Evolutionary conservation across 2,113 vertebrate species (phyloP).

Genomic region (Sphaerodactylus townsendi): DNA sequence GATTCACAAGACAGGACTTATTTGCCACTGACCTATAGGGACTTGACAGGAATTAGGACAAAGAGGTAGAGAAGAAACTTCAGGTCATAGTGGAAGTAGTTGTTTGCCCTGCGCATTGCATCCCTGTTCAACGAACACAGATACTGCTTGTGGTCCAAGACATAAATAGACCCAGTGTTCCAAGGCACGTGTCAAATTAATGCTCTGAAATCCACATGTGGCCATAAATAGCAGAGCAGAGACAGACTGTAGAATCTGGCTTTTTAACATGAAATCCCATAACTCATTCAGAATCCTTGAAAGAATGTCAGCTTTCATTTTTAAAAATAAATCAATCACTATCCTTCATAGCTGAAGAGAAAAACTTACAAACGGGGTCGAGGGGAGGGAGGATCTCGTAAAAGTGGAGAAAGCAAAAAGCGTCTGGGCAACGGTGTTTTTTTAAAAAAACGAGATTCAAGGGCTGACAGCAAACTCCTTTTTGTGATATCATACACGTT

Average conservation of each 20-base stretch:
- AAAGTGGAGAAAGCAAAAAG: conserved; percentile 11
- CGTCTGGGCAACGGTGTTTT: not conserved
- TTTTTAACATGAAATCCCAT: conserved; percentile 37
- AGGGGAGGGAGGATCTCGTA: not conserved
- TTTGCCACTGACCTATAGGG: conserved; percentile 28
- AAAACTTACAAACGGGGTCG: conserved; percentile 1
- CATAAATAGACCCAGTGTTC: conserved; percentile 39
- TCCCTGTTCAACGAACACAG: conserved; percentile 26
- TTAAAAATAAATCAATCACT: conserved; percentile 36
- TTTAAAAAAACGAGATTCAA: not conserved
- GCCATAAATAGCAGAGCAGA: conserved; percentile 35
- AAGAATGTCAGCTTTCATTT: conserved; percentile 43
- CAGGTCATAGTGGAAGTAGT: conserved; percentile 30
- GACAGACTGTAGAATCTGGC: conserved; percentile 35
- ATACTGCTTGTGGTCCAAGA: conserved; percentile 31
- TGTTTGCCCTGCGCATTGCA: conserved; percentile 17
- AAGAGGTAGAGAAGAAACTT: conserved; percentile 10
- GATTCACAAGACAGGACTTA: conserved; percentile 24
- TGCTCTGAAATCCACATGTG: conserved; percentile 32
- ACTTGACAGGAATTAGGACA: not conserved
- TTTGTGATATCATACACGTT: not conserved
- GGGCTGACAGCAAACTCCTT: not conserved
- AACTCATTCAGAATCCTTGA: conserved; percentile 23
- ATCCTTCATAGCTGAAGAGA: conserved; percentile 4
- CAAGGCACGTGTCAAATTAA: conserved; percentile 35